These are phyloP conservation scores for Haliaeetus leucogaster DNA, from an alignment of 2,113 vertebrate genomes.

Conservation along the genomic window DNA sequence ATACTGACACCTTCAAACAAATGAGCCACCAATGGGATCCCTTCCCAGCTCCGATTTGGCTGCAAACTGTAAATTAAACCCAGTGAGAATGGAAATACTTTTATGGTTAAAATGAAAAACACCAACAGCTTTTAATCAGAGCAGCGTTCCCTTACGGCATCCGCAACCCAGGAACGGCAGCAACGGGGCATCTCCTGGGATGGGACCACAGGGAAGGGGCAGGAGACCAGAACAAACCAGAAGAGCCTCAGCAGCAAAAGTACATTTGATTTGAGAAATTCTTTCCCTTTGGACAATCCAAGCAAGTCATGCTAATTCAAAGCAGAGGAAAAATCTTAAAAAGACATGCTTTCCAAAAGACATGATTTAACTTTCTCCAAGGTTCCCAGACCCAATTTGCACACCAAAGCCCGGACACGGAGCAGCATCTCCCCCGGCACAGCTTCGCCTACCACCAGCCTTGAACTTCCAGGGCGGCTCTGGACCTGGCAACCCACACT, in stretches of 20 bases:
- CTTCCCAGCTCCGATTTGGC: slow-evolving; percentile 6
- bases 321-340: not conserved
- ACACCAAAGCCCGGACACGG: not conserved
- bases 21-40: slow-evolving; percentile 13
- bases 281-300: not conserved
- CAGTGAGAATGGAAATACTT: not conserved
- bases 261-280: not conserved
- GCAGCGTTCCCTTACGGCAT: accelerated
- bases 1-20: not conserved
- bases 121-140: not conserved
- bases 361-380: not conserved
- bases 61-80: slow-evolving; percentile 5
- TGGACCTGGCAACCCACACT: not conserved
- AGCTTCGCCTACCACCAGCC: not conserved
- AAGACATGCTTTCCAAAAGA: not conserved
- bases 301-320: not conserved
- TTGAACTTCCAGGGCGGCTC: not conserved
- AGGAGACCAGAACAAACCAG: not conserved
- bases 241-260: not conserved
- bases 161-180: accelerated
- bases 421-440: not conserved
- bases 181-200: not conserved
- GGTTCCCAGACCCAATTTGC: not conserved
- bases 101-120: not conserved
- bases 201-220: not conserved